Conservation (phyloP, 2,113 vertebrate genomes). For the Salvelinus namaycush region DNA sequence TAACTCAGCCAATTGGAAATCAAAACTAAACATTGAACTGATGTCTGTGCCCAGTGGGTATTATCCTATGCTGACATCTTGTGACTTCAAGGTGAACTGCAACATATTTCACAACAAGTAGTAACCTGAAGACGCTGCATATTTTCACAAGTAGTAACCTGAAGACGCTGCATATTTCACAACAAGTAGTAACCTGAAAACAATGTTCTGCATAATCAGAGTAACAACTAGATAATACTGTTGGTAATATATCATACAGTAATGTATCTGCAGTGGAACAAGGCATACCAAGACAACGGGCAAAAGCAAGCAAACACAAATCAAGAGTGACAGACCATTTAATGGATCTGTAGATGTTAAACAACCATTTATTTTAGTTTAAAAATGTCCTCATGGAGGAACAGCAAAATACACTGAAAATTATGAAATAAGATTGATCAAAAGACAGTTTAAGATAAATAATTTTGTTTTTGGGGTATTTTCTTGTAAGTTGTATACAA, state of each 20-base stretch:
- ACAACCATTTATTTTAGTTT: conserved; percentile 80
- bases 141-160: neutral
- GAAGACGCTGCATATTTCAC: neutral
- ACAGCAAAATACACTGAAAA: conserved; percentile 79
- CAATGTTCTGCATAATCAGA: neutral
- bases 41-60: no score
- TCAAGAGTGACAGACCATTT: conserved; percentile 76
- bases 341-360: conserved; percentile 79
- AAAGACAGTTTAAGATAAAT: conserved; percentile 74
- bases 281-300: neutral
- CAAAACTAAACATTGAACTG: no score
- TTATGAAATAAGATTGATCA: conserved; percentile 68
- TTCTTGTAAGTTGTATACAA: conserved; percentile 61
- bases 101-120: conserved; percentile 8
- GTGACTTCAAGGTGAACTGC: conserved; percentile 42
- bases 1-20: no score
- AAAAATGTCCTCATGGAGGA: conserved; percentile 85
- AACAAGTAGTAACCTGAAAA: neutral
- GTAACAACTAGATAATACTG: neutral
- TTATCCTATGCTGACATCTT: conserved; percentile 55
- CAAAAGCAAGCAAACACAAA: conserved; percentile 27
- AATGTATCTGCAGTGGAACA: neutral
- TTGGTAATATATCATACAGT: neutral
- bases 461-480: conserved; percentile 50
- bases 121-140: neutral